These are phyloP conservation scores for Drosophila virilis DNA, from an alignment of 1,140 invertebrate species.

Conservation along the genomic window DNA sequence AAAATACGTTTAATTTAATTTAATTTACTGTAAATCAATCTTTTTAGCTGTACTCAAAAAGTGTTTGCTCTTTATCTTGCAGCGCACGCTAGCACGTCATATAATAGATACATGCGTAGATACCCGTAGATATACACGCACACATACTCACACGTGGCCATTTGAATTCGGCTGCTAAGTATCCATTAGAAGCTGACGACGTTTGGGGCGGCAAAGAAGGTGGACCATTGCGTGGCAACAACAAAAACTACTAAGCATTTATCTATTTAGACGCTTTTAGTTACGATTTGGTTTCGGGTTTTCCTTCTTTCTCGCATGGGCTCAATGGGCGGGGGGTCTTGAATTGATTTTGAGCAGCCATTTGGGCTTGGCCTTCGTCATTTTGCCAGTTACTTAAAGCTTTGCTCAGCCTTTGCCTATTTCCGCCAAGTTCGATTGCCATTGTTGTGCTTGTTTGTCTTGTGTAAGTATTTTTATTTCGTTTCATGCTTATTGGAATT, in stretches of 20 bases:
- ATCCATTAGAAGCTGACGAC: conserved; percentile 62
- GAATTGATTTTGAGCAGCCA: conserved; percentile 64
- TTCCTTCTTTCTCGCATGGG: background rate
- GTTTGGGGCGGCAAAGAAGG: background rate
- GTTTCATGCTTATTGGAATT: conserved; percentile 77
- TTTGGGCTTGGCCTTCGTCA: conserved; percentile 24
- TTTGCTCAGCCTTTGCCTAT: conserved; percentile 10
- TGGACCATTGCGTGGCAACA: conserved; percentile 1
- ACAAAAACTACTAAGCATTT: conserved; percentile 54
- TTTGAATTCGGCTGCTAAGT: conserved; percentile 55
- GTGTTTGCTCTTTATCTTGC: too few species aligned
- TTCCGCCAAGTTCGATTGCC: conserved; percentile 18
- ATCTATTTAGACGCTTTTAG: conserved; percentile 79
- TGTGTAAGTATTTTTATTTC: conserved; percentile 76
- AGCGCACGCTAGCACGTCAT: background rate
- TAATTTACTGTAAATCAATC: too few species aligned
- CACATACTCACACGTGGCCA: background rate
- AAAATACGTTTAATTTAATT: too few species aligned
- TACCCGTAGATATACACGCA: conserved; percentile 2
- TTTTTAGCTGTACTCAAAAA: too few species aligned
- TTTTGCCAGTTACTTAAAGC: conserved; percentile 29
- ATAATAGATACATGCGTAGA: background rate
- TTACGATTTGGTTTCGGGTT: conserved; percentile 59
- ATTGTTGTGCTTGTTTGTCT: conserved; percentile 57
- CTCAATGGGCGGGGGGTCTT: conserved; percentile 7